Conservation (phyloP, 2,113 vertebrate species). For the Apaloderma vittatum region DNA sequence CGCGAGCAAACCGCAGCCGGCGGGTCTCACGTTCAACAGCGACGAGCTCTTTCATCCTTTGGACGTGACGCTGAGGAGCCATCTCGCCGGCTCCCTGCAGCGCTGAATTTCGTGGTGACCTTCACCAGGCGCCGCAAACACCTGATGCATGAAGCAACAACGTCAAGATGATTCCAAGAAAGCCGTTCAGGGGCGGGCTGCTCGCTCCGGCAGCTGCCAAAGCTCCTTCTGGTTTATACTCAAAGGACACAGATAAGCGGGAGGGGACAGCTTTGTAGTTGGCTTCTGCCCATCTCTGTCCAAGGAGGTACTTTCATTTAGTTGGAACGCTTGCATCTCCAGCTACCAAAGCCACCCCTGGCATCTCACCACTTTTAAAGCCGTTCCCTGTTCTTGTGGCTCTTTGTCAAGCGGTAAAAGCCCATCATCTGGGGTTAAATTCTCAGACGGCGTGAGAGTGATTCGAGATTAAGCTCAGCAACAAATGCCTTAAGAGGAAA, state of each 20-base stretch:
- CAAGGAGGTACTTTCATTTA: neutral
- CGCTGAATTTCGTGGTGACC: neutral
- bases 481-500: neutral
- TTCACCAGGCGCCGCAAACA: neutral
- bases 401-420: neutral
- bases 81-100: neutral
- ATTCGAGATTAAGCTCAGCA: neutral
- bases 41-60: neutral
- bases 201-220: neutral
- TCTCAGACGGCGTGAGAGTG: neutral
- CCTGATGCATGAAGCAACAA: neutral
- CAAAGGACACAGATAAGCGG: neutral
- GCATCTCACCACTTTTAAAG: neutral
- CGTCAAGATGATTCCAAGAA: neutral
- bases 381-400: neutral
- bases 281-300: neutral
- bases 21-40: neutral
- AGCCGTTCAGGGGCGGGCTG: too few relatives aligned
- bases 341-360: neutral
- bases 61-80: too few relatives aligned
- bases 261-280: neutral
- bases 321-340: neutral
- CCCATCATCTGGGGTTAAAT: neutral
- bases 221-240: neutral
- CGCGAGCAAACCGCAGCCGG: neutral